Percentiles rank a stretch among this genome's conserved stretches.
These are phyloP conservation scores for Drymodes brunneopygia DNA, from an alignment of 2,113 vertebrate genomes.

Conservation along the genomic window DNA sequence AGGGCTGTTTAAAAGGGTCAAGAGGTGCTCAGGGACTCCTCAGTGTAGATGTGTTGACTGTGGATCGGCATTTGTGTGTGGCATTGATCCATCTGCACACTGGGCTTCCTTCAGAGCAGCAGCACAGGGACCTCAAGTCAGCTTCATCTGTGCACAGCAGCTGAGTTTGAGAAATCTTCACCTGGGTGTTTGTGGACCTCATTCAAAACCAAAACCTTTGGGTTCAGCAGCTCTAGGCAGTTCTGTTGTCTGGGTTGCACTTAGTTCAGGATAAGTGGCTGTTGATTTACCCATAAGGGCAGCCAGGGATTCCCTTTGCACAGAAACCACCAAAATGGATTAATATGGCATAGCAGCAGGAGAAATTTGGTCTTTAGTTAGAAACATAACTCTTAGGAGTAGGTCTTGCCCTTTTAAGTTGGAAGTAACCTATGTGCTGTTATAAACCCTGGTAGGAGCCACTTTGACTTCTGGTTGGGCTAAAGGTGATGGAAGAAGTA, in stretches of 20 bases:
- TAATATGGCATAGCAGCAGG: not conserved
- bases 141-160: not conserved
- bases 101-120: not conserved
- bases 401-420: not conserved
- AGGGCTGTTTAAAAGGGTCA: not conserved
- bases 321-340: not conserved
- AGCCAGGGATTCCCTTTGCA: not conserved
- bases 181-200: not conserved
- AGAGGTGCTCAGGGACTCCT: not conserved
- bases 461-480: not conserved
- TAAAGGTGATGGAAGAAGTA: not conserved
- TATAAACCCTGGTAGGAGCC: not conserved
- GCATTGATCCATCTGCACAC: not conserved
- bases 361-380: not conserved
- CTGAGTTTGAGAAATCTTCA: not conserved
- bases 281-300: not conserved
- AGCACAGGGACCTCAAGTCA: not conserved
- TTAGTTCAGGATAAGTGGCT: not conserved
- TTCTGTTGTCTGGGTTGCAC: not conserved
- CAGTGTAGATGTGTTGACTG: accelerated
- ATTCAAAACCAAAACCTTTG: not conserved
- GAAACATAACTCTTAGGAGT: not conserved
- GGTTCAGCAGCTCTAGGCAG: not conserved
- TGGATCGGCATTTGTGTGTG: not conserved
- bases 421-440: not conserved